Conservation (phyloP, 92 coral and sea anemone species). For the Porites evermanni region DNA sequence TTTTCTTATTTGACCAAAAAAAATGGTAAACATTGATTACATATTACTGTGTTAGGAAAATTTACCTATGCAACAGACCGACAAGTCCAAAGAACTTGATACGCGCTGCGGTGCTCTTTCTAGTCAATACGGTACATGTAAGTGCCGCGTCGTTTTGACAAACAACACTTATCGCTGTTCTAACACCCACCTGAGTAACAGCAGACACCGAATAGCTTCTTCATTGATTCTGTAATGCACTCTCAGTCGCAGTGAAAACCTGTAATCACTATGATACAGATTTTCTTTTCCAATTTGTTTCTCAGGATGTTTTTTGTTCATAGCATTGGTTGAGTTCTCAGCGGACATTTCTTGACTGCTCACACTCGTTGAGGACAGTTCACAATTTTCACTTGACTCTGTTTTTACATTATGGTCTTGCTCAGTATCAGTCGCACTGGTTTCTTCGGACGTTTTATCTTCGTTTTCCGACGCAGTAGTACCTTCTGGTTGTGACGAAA, state of each 20-base stretch:
- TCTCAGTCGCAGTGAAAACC: constrained; percentile 62
- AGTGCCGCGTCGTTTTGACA: too few relatives aligned
- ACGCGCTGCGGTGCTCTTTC: too few relatives aligned
- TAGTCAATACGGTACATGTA: too few relatives aligned
- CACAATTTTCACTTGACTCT: constrained; percentile 12
- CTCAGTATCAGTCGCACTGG: not conserved
- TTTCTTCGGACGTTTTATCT: not conserved
- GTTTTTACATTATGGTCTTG: not conserved
- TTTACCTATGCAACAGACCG: too few relatives aligned
- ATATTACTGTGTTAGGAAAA: too few relatives aligned
- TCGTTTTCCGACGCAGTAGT: not conserved
- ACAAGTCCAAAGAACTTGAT: too few relatives aligned
- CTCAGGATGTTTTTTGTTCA: constrained; percentile 3
- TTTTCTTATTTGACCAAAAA: too few relatives aligned
- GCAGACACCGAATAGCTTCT: constrained; percentile 81
- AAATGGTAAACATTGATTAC: too few relatives aligned
- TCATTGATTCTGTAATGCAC: constrained; percentile 86
- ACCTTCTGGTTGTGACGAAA: not conserved
- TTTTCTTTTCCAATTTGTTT: constrained; percentile 15
- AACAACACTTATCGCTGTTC: not conserved
- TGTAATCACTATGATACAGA: constrained; percentile 50
- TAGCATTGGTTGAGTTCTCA: not conserved
- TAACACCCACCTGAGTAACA: constrained; percentile 69
- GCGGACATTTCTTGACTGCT: not conserved
- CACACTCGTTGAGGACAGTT: not conserved